Evolutionary conservation across 1,140 invertebrate species (phyloP), one percentile per base, ranked within the genome.

Genomic region (Drosophila truncata): DNA sequence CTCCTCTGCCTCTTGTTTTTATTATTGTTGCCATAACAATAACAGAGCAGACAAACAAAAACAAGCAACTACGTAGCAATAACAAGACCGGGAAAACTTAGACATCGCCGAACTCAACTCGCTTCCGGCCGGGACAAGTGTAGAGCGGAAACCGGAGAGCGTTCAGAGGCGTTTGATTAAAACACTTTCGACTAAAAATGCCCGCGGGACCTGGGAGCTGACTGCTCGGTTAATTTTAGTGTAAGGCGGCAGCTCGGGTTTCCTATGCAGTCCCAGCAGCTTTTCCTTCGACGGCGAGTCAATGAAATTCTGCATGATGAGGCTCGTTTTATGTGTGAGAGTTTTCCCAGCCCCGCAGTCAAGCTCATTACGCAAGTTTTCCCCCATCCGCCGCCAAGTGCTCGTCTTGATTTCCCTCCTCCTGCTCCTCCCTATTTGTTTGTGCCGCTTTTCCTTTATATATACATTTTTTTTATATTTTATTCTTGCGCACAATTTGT

Each of bases 351-450:
- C 20, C 41, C 69, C 69, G 52, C 44, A n/a, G 60, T 58, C 69
- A 58, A 70, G 54, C 75, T 86, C 82, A 85, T 86, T 86, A 85
- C 82, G 78, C 73, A 85, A 85, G 82, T 82, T 85, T 74, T 78
- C 37, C 67, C 47, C 54, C 66, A 42, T 50, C 50, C 67, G 20
- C 35, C 25, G 29, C 27, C 54, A 60, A 72, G 70, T 35, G 70
- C 55, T 72, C 70, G 67, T 27, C 67, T 73, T 72, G 66, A 73
- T 73, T 73, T 73, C 11, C 67, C 41, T 25, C 31, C 3, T 27
- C 4, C 55, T 14, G 1, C 23, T 10, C 18, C 41, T 27, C 29
- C 25, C 25, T 25, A 39, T 37, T 50, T 37, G 63, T 39, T 55
- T 71, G 39, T 57, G 67, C 46, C 33, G 54, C 33, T 27, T n/a